Evolutionary conservation across 2,888 invertebrate species (phyloP).

Genomic region (Venustoraphidia nigricollis): DNA sequence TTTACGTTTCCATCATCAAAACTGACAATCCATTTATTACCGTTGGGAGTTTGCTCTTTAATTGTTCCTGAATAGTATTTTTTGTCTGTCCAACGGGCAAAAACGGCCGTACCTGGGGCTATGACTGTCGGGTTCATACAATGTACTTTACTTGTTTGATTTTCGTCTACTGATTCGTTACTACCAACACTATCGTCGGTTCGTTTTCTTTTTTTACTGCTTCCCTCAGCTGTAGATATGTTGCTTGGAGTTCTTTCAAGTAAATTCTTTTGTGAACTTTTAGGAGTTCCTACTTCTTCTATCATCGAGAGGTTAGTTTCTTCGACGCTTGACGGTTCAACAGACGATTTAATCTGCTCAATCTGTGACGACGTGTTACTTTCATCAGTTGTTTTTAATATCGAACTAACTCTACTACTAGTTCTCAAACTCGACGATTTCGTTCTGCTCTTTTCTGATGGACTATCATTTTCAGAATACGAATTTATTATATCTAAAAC

Average conservation of each 20-base stretch:
- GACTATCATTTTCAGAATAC: neutral
- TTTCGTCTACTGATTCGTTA: neutral
- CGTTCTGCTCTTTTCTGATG: neutral
- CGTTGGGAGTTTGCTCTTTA: slow-evolving; percentile 35
- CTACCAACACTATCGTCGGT: too few species aligned
- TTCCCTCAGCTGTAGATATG: too few species aligned
- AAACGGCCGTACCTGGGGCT: slow-evolving; percentile 22
- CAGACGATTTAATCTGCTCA: neutral
- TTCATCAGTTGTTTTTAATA: neutral
- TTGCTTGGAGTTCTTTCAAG: neutral
- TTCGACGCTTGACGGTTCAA: neutral
- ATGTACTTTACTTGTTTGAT: neutral
- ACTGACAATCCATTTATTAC: slow-evolving; percentile 39
- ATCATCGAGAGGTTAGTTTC: too few species aligned
- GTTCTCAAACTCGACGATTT: neutral
- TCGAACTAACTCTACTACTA: too few species aligned
- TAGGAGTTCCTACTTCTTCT: neutral
- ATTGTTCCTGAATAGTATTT: slow-evolving; percentile 50
- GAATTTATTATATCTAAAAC: slow-evolving; percentile 8
- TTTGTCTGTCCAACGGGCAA: slow-evolving; percentile 54
- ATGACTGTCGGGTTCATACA: neutral
- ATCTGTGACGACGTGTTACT: neutral
- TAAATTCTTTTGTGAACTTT: neutral
- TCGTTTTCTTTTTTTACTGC: too few species aligned
- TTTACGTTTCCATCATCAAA: slow-evolving; percentile 48